Evolutionary conservation across 2,113 vertebrate genomes (phyloP).

Genomic region (Daboia siamensis): DNA sequence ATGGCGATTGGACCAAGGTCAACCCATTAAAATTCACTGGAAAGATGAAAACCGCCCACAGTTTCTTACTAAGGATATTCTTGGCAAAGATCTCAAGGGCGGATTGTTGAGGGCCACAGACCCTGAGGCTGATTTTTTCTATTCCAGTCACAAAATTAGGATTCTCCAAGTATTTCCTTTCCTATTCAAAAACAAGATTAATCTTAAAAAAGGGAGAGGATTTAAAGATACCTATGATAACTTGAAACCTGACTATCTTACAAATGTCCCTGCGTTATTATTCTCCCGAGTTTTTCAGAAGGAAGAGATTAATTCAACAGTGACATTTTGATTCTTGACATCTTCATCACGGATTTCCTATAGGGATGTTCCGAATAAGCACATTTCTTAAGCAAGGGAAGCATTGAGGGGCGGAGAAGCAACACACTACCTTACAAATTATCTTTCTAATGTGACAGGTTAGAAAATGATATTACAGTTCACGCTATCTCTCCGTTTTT

Average conservation of each 20-base stretch:
- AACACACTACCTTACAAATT: conserved; percentile 14
- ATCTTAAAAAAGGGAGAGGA: background rate
- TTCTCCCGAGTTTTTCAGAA: conserved; percentile 6
- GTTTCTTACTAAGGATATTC: background rate
- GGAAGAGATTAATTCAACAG: conserved; percentile 40
- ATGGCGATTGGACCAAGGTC: background rate
- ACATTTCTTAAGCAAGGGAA: background rate
- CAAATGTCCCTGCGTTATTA: background rate
- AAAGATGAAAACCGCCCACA: background rate
- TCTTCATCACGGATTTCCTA: conserved; percentile 22
- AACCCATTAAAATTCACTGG: background rate
- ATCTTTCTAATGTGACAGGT: conserved; percentile 48
- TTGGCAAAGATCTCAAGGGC: background rate
- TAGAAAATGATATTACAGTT: conserved; percentile 55
- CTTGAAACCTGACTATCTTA: background rate
- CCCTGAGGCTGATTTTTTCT: background rate
- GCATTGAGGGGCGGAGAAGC: background rate
- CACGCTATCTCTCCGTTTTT: conserved; percentile 54
- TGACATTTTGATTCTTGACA: conserved; percentile 39
- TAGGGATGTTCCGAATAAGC: conserved; percentile 39
- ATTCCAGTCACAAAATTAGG: background rate
- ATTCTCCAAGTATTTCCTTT: background rate
- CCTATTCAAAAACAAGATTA: background rate
- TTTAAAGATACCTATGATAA: background rate
- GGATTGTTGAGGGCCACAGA: background rate